Percentiles rank a stretch among this genome's conserved stretches.
These are phyloP conservation scores for Monomorium pharaonis DNA, from an alignment of 1,140 invertebrate genomes.

Conservation along the genomic window DNA sequence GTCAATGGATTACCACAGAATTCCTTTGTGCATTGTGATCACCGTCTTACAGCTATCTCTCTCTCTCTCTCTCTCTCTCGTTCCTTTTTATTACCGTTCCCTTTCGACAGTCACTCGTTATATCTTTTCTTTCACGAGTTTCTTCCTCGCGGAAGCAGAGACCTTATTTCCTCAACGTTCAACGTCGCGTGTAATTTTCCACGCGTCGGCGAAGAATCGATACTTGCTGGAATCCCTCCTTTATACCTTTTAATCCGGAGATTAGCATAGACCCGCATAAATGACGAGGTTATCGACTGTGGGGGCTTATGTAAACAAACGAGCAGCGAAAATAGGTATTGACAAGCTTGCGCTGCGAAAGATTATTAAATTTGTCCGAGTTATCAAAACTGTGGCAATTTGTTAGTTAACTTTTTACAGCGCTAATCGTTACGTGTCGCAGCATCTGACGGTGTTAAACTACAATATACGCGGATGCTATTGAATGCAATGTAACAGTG, in stretches of 20 bases:
- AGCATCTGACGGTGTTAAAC: neutral
- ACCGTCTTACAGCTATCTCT: slow-evolving; percentile 54
- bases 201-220: slow-evolving; percentile 47
- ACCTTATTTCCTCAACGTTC: slow-evolving; percentile 46
- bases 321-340: slow-evolving; percentile 37
- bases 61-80: slow-evolving; percentile 39
- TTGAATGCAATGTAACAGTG: too few relatives aligned
- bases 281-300: slow-evolving; percentile 26
- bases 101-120: slow-evolving; percentile 47
- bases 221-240: slow-evolving; percentile 29
- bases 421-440: neutral
- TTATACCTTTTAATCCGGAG: slow-evolving; percentile 46
- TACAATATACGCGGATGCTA: neutral
- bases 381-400: slow-evolving; percentile 35
- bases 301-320: slow-evolving; percentile 22
- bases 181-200: slow-evolving; percentile 43
- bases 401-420: slow-evolving; percentile 40
- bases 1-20: slow-evolving; percentile 62
- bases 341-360: neutral
- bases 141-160: slow-evolving; percentile 17
- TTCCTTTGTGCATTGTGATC: slow-evolving; percentile 72
- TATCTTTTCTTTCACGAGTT: slow-evolving; percentile 38
- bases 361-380: slow-evolving; percentile 30
- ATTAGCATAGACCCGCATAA: slow-evolving; percentile 32
- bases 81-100: slow-evolving; percentile 13